Percentiles rank a stretch among this genome's conserved stretches.
Conservation (phyloP, 2,113 vertebrate species). For the Puffinus mauretanicus region DNA sequence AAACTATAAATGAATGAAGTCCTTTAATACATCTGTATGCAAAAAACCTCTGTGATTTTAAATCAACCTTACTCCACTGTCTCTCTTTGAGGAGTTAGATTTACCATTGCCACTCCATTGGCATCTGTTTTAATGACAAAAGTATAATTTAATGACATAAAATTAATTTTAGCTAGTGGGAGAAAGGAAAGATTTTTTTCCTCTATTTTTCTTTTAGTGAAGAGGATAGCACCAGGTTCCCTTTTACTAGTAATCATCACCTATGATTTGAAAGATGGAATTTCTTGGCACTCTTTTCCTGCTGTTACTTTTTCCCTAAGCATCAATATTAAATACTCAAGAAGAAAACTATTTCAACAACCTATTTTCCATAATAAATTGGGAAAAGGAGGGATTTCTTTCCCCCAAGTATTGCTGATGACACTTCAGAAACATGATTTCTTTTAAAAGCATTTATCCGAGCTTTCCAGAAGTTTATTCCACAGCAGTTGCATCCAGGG, state of each 20-base stretch:
- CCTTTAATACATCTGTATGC: neutral
- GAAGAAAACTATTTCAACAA: neutral
- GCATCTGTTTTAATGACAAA: neutral
- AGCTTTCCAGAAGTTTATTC: neutral
- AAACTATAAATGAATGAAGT: neutral
- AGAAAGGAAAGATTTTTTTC: neutral
- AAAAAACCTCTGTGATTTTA: neutral
- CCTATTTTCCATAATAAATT: neutral
- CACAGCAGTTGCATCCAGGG: neutral
- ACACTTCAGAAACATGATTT: neutral
- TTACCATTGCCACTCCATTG: neutral
- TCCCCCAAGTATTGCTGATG: neutral
- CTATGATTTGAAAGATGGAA: neutral
- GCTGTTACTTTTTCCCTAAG: neutral
- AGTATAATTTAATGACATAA: neutral
- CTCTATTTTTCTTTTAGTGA: neutral
- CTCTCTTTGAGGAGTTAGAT: neutral
- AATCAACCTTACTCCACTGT: neutral
- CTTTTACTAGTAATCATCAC: neutral
- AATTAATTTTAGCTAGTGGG: neutral
- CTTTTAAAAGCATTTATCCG: neutral
- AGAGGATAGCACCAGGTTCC: neutral
- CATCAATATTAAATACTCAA: neutral
- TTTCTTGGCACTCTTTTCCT: neutral
- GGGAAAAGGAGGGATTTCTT: neutral